phyloP scores from a whole-genome alignment of 2,113 vertebrate species.

The Oncorhynchus gorbuscha region DNA sequence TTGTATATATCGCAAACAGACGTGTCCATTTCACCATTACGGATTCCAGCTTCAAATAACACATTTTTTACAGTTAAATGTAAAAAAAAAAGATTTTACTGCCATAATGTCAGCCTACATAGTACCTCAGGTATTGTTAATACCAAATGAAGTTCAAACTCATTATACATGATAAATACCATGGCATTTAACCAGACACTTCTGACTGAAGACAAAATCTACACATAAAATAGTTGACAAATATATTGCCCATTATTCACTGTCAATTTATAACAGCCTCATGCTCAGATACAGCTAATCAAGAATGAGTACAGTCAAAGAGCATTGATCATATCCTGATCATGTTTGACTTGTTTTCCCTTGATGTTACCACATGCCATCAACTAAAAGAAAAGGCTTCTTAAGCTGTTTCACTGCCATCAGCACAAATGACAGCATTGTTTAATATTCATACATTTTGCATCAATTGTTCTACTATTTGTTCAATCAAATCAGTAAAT shows the following conservation, averaged over 20 bases:
- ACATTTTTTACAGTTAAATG: constrained; percentile 16
- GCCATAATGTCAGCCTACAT: constrained; percentile 40
- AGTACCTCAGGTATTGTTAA: constrained; percentile 25
- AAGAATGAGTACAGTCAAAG: constrained; percentile 46
- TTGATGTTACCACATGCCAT: constrained; percentile 45
- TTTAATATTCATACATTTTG: constrained; percentile 44
- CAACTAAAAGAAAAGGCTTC: constrained; percentile 35
- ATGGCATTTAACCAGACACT: constrained; percentile 40
- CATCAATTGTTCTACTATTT: constrained; percentile 49
- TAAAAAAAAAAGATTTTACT: constrained; percentile 51
- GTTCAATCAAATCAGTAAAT: constrained; percentile 66
- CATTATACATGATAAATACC: constrained; percentile 26
- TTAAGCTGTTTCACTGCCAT: constrained; percentile 27
- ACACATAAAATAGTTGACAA: constrained; percentile 62
- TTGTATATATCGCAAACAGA: too few species aligned
- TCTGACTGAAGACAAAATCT: constrained; percentile 50
- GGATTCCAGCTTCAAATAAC: too few species aligned
- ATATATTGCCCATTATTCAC: constrained; percentile 72
- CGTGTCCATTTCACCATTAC: too few species aligned
- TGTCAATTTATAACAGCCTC: constrained; percentile 75
- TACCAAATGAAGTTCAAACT: constrained; percentile 13
- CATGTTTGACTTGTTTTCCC: constrained; percentile 25
- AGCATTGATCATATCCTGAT: constrained; percentile 40
- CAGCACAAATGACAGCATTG: too few species aligned
- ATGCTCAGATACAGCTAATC: constrained; percentile 72